Evolutionary conservation across 2,113 vertebrate genomes (phyloP).

Genomic region (Garra rufa): DNA sequence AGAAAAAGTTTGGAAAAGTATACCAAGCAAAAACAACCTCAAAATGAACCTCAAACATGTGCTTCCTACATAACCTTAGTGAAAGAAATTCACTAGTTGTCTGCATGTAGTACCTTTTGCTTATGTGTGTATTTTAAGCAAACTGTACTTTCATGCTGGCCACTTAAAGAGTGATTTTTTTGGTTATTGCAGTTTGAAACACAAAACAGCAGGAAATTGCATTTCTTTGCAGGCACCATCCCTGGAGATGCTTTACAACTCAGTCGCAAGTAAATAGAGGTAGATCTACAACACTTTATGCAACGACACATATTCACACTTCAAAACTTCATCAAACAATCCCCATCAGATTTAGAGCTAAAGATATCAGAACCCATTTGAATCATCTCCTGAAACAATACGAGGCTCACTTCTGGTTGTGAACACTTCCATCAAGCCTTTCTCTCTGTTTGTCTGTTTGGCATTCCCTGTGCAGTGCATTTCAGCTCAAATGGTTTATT

Average conservation of each 20-base stretch:
- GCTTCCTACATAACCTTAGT: background rate
- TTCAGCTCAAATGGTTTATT: constrained; percentile 30
- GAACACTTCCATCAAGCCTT: background rate
- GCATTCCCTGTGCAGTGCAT: background rate
- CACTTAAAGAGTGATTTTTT: background rate
- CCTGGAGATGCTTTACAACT: background rate
- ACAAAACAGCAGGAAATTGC: background rate
- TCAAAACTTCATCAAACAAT: background rate
- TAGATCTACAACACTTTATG: background rate
- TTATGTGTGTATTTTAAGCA: background rate
- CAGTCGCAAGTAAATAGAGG: background rate
- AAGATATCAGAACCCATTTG: background rate
- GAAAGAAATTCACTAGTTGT: background rate
- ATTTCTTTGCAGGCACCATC: background rate
- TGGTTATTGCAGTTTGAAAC: background rate
- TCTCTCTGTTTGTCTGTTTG: constrained; percentile 17
- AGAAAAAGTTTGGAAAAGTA: background rate
- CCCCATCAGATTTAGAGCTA: background rate
- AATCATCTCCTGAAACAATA: background rate
- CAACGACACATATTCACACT: background rate
- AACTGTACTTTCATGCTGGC: background rate
- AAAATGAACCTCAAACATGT: background rate
- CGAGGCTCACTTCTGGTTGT: background rate
- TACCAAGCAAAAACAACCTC: background rate
- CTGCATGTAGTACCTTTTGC: background rate